These are phyloP conservation scores for Nymphalis urticae DNA, from an alignment of 2,888 invertebrate species.

Conservation along the genomic window DNA sequence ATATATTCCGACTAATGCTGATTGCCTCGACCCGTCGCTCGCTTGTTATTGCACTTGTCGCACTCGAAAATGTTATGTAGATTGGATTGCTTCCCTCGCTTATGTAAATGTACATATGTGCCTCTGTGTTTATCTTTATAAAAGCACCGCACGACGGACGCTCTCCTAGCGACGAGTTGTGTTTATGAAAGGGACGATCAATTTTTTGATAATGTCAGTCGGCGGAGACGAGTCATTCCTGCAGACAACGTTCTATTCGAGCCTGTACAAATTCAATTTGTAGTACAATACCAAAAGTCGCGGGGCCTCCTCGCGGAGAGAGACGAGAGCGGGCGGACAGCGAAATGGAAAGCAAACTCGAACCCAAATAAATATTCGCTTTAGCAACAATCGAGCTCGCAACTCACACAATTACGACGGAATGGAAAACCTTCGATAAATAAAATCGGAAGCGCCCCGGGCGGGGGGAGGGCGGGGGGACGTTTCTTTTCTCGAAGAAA, in stretches of 20 bases:
- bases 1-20: constrained; percentile 79
- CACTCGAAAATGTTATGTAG: constrained; percentile 33
- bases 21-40: constrained; percentile 51
- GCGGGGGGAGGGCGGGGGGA: constrained; percentile 38
- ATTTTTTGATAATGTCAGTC: constrained; percentile 79
- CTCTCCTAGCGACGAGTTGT: neutral
- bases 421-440: constrained; percentile 80
- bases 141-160: too few relatives aligned
- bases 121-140: neutral
- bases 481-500: constrained; percentile 60
- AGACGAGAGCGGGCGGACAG: constrained; percentile 33
- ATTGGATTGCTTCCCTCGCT: constrained; percentile 27
- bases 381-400: constrained; percentile 75
- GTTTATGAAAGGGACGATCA: constrained; percentile 54
- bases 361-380: constrained; percentile 80
- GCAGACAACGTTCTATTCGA: constrained; percentile 75
- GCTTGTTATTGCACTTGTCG: constrained; percentile 39
- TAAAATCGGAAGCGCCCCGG: constrained; percentile 72
- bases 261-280: constrained; percentile 76
- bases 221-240: constrained; percentile 70
- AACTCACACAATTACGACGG: constrained; percentile 77
- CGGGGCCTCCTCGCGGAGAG: constrained; percentile 31
- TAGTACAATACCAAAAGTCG: constrained; percentile 58
- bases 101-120: neutral
- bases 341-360: constrained; percentile 68